phyloP scores from a whole-genome alignment of 2,797 vertebrate genomes.

The Sarcophilus harrisii region DNA sequence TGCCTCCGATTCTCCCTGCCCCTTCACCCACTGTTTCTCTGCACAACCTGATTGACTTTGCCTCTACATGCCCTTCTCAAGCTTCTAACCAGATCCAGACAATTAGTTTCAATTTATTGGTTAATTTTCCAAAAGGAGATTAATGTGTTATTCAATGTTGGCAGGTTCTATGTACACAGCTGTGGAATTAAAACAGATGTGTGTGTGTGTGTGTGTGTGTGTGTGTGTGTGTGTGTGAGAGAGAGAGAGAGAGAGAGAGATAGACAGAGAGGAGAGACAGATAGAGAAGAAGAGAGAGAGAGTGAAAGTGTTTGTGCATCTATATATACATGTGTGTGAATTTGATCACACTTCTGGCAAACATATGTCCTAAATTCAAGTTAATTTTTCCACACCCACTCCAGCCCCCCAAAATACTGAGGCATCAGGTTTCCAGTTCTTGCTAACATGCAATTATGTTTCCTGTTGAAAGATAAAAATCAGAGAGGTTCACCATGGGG shows the following conservation, averaged over 20 bases:
- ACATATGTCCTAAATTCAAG: slow-evolving; percentile 68
- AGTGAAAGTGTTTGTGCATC: background rate
- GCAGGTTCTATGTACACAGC: slow-evolving; percentile 74
- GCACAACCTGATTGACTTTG: slow-evolving; percentile 69
- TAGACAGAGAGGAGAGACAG: background rate
- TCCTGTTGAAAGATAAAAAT: slow-evolving; percentile 71
- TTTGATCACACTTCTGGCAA: slow-evolving; percentile 72
- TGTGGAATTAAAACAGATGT: slow-evolving; percentile 67
- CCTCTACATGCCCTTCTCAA: slow-evolving; percentile 74
- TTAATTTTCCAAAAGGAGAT: slow-evolving; percentile 81
- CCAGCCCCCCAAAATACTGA: slow-evolving; percentile 49
- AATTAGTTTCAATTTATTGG: slow-evolving; percentile 84
- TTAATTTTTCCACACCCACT: slow-evolving; percentile 38
- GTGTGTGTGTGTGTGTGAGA: background rate
- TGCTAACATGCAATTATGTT: slow-evolving; percentile 68
- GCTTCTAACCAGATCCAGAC: slow-evolving; percentile 76
- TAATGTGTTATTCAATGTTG: slow-evolving; percentile 80
- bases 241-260: background rate
- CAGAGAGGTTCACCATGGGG: slow-evolving; percentile 55
- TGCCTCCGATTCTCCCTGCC: slow-evolving; percentile 18
- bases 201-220: slow-evolving; percentile 11
- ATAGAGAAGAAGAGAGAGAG: background rate
- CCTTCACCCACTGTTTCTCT: slow-evolving; percentile 52
- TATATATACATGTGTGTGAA: background rate
- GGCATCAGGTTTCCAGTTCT: slow-evolving; percentile 60